Evolutionary conservation across 2,113 vertebrate genomes (phyloP).

Genomic region (Peromyscus maniculatus): DNA sequence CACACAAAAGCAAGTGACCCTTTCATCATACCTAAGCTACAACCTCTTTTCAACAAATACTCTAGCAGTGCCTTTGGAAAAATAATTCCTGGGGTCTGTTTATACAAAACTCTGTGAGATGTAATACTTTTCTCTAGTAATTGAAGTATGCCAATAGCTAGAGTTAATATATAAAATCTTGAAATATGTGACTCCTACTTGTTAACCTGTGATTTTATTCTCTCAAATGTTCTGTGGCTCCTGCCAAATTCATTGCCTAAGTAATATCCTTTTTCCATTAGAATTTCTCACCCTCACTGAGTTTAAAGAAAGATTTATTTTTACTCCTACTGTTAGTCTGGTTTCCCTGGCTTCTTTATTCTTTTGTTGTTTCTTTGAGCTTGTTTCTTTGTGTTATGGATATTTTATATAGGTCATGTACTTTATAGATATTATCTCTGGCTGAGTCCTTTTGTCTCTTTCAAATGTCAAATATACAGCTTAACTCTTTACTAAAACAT

Average conservation of each 20-base stretch:
- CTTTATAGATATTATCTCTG: slow-evolving; percentile 62
- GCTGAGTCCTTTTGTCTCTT: slow-evolving; percentile 66
- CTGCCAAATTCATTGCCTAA: slow-evolving; percentile 55
- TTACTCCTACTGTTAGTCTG: slow-evolving; percentile 65
- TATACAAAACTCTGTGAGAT: slow-evolving; percentile 71
- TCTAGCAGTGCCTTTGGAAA: slow-evolving; percentile 49
- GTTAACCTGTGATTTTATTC: slow-evolving; percentile 79
- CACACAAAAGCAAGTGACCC: slow-evolving; percentile 63
- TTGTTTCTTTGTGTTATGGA: slow-evolving; percentile 65
- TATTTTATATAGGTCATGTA: slow-evolving; percentile 79
- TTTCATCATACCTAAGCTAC: slow-evolving; percentile 49
- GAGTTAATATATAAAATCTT: slow-evolving; percentile 68
- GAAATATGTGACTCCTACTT: slow-evolving; percentile 69
- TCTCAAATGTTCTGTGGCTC: slow-evolving; percentile 35
- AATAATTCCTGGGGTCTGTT: slow-evolving; percentile 75
- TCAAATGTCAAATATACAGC: slow-evolving; percentile 74
- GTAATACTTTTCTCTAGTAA: slow-evolving; percentile 62
- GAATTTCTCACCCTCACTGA: slow-evolving; percentile 56
- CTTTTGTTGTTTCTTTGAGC: slow-evolving; percentile 77
- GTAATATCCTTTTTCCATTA: slow-evolving; percentile 64
- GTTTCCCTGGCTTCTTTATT: slow-evolving; percentile 50
- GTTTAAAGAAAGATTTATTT: slow-evolving; percentile 77
- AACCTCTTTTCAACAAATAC: slow-evolving; percentile 62
- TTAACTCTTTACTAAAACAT: slow-evolving; percentile 67
- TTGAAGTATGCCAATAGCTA: slow-evolving; percentile 68